A percentile compares a stretch with the other conserved stretches of the same genome.
Conservation (phyloP, 2,797 vertebrate species). For the Rallus crepitans region DNA sequence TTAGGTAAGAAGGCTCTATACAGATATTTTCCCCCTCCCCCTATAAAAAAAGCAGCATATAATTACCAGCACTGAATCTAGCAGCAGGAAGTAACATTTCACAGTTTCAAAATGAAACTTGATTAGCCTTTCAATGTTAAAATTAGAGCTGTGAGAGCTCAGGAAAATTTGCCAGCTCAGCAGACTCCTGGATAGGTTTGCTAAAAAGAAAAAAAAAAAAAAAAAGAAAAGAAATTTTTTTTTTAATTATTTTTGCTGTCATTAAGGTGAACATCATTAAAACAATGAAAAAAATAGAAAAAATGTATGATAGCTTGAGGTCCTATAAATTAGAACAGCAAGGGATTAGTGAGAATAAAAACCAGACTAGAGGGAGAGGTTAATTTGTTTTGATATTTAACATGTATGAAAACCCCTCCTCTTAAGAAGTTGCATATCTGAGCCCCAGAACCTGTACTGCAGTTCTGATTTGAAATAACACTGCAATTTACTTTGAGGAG, state of each 20-base stretch:
- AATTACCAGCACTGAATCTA: neutral
- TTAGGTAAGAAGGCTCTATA: neutral
- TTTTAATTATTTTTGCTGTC: neutral
- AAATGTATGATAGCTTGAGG: neutral
- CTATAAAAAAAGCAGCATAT: neutral
- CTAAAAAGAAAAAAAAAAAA: neutral
- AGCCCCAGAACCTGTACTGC: neutral
- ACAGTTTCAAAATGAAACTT: constrained; percentile 22
- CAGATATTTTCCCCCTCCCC: neutral
- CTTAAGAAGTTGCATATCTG: neutral
- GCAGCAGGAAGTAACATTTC: constrained; percentile 27
- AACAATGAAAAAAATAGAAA: neutral
- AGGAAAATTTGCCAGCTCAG: constrained; percentile 7
- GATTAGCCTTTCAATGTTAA: constrained; percentile 43
- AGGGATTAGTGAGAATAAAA: neutral
- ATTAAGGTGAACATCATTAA: constrained; percentile 7
- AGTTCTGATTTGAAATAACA: neutral
- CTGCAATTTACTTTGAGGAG: neutral
- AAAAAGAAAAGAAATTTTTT: neutral
- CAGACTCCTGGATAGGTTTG: constrained; percentile 7
- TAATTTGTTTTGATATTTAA: neutral
- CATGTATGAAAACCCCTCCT: neutral
- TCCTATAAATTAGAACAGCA: neutral
- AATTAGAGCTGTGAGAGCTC: constrained; percentile 34
- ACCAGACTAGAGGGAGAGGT: neutral